Base-by-base conservation (phyloP, 2,113 vertebrate genomes). In the Ammodytes marinus region DNA sequence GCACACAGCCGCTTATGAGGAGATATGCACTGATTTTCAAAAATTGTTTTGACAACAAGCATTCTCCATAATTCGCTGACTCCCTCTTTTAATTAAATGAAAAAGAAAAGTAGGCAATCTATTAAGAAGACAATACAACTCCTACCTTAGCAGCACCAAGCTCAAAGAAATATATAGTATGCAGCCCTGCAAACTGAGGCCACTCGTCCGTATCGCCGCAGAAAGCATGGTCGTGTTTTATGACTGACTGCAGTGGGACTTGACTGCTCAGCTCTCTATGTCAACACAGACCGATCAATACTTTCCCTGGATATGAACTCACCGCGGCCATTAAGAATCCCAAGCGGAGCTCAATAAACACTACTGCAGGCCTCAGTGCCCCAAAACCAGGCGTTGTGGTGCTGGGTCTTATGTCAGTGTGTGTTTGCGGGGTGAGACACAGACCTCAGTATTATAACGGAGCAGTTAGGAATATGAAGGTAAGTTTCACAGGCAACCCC, bases 201-300 rank as follows among this genome's bases (percentile, higher is more conserved):
- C 52, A 35, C 59, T 67, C 45, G 40, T 76, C 39, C 60, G 55
- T 52, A n/a, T 64, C 60, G 2, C n/a, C 52, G 11, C 73, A 74
- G 90, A 67, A 74, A 77, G 14, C 93, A 93, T 93, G 78, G 60
- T 49, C 79, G 81, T 85, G 76, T 82, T 69, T 86, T 70, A 45
- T 46, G 77, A 77, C 77, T 37, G 76, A 76, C 50, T 55, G 66
- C 0, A 8, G 55, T 52, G 7, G 58, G 71, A 80, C 1, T 19
- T 55, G 67, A 82, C 67, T 63, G 73, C 54, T 83, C 69, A 65
- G 68, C 46, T 80, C 68, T 73, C 71, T 82, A 2, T 79, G 89
- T 82, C 83, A 93, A 94, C 91, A 92, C 69, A 63, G 46, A 58
- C 39, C n/a, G 79, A 89, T 93, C 91, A 68, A 94, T 93, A 90